These are phyloP conservation scores for Pangasius macronema DNA, from an alignment of 2,797 vertebrate species.

Conservation along the genomic window DNA sequence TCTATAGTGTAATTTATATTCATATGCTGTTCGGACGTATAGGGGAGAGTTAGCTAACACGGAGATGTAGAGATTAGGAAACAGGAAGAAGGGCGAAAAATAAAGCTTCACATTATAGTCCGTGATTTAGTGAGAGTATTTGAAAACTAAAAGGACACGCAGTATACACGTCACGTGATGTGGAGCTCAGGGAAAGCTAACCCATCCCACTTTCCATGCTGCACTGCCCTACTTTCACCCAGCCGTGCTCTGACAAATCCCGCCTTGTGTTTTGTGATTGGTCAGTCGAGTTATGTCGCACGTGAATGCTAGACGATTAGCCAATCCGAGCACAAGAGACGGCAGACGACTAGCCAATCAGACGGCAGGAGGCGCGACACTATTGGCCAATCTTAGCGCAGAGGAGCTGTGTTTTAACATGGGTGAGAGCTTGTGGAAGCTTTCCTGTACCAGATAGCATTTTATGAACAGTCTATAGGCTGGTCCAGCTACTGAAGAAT, in stretches of 20 bases:
- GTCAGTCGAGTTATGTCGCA: background rate
- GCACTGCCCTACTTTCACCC: background rate
- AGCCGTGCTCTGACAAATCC: background rate
- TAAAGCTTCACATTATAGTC: background rate
- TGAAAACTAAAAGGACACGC: background rate
- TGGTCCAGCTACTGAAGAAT: background rate
- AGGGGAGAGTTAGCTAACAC: background rate
- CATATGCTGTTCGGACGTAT: background rate
- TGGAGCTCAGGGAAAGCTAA: background rate
- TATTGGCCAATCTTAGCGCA: background rate
- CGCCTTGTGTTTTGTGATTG: background rate
- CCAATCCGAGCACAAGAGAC: background rate
- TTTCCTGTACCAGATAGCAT: background rate
- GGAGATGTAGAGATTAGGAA: background rate
- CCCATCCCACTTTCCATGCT: background rate
- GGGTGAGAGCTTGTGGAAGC: background rate
- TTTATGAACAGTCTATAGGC: too few relatives aligned
- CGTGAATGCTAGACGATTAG: background rate
- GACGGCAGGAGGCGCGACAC: conserved; percentile 9
- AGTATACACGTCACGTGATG: background rate
- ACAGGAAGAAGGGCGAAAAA: background rate
- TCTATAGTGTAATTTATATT: background rate
- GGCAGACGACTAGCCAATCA: background rate
- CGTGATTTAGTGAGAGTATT: background rate
- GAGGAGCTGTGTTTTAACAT: background rate